Base-by-base conservation (phyloP, 2,888 invertebrate genomes). In the Callinectes sapidus region DNA sequence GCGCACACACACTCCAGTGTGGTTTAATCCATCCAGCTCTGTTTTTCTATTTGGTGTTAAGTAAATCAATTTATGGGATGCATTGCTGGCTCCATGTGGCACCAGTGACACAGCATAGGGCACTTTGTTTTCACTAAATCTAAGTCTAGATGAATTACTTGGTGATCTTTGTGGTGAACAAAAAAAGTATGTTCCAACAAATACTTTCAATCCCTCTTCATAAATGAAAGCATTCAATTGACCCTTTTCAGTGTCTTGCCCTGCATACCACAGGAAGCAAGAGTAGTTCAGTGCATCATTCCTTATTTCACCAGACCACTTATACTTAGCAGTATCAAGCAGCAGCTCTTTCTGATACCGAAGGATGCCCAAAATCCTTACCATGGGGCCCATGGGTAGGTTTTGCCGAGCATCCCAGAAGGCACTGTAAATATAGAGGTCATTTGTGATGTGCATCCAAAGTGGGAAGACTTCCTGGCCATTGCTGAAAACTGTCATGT, bases 391-490 rank as follows among this genome's bases (percentile, higher is more conserved):
- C 23, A 42, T 85, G 8, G 87, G 71, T 10, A 91, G 71, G 13
- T 23, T 87, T 48, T 71, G 54, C 66, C 95, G 91, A 35, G 86
- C 89, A 88, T 95, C 95, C 94, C 95, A 95, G 87, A 95, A 95
- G 10, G 95, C 95, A 94, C 95, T 95, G 94, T 95, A 95, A 14
- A 94, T 94, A 92, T 94, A 95, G 32, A 95, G 90, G 32, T 94
- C 93, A 81, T 95, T 94, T 32, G 95, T 95, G 14, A 95, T 93
- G 90, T 95, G 81, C 55, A 90, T 94, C 95, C 95, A 95, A 16
- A 54, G 28, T 10, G 92, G 90, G 13, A 61, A 32, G 5, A 39
- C 23, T n/a, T 61, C 61, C n/a, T 28, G 10, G 6, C 5, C 35
- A 32, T 28, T 18, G 23, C 1, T 0, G 5, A 35, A 16, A 6